Evolutionary conservation across 2,888 invertebrate species (phyloP), one percentile per base, ranked within the genome.

Genomic region (Caenorhabditis sulstoni): DNA sequence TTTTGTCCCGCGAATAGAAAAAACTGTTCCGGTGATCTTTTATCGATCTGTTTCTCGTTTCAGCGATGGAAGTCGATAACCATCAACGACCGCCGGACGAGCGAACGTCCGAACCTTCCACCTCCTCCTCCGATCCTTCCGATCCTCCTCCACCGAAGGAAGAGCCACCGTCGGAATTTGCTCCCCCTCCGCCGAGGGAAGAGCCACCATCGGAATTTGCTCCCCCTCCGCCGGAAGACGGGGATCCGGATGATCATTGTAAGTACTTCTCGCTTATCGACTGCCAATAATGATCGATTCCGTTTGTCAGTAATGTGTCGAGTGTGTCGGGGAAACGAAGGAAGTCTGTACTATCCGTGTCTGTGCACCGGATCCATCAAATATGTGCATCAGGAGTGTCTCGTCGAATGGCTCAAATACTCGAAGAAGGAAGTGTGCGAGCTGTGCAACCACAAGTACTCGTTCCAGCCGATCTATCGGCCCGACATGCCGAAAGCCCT

Each of bases 321-420:
- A 90, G 97, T 99, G 88, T 98, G 98, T 91, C 94, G 98, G 83
- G 96, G 96, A 84, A 98, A 98, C 91, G 98, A 98, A 89, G 94
- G 96, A 84, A 97, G 96, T 0, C 92, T 99, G 11, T 98, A 96
- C 91, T 96, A 99, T 92, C 99, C 99, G 0, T 99, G 98, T 91
- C 96, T 98, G 67, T 99, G 99, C 91, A 97, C 97, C 29, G 99
- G 99, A 65, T 97, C 96, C 87, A 99, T 99, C 87, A 98, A 98
- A 92, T 99, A 95, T 93, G 97, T 98, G 78, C 98, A 98, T 92
- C 97, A 98, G 52, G 88, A 89, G 41, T 89, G 98, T 92, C 93
- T 99, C 81, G 94, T 97, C 88, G 97, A 99, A 92, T 99, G 99
- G 99, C 95, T 99, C 94, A 94, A 97, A 83, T 98, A 99, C 91